Evolutionary conservation across 2,113 vertebrate species (phyloP).

Genomic region (Procavia capensis): DNA sequence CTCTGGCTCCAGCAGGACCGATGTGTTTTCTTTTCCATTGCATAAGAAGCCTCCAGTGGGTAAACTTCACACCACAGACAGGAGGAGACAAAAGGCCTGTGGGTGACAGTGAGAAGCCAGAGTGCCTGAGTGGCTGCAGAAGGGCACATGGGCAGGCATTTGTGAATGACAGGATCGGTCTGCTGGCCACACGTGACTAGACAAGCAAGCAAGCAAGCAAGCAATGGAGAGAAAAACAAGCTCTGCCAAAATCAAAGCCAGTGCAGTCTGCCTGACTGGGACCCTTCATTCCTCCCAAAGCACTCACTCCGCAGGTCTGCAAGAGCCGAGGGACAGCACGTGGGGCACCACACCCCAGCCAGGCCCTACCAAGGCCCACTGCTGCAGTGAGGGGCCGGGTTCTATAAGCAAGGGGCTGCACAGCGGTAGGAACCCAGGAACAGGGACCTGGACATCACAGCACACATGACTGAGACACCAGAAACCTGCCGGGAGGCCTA

Average conservation of each 20-base stretch:
- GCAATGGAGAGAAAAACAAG: neutral
- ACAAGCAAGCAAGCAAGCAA: neutral
- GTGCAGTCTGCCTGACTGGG: neutral
- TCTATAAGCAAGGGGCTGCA: neutral
- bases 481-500: neutral
- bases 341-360: neutral
- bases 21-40: conserved; percentile 38
- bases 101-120: neutral
- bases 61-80: neutral
- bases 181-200: neutral
- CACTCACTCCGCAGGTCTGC: neutral
- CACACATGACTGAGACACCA: too few relatives aligned
- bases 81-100: conserved; percentile 2
- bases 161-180: neutral
- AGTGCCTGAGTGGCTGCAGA: neutral
- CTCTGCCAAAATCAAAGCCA: neutral
- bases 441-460: neutral
- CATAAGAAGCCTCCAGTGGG: neutral
- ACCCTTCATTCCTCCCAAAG: neutral
- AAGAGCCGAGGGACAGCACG: neutral
- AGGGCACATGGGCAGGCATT: neutral
- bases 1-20: neutral
- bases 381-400: neutral
- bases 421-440: neutral
- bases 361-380: neutral